Percentiles rank a stretch among this genome's conserved stretches.
Conservation (phyloP, 1,140 invertebrate species). For the Carcinoscorpius rotundicauda region DNA sequence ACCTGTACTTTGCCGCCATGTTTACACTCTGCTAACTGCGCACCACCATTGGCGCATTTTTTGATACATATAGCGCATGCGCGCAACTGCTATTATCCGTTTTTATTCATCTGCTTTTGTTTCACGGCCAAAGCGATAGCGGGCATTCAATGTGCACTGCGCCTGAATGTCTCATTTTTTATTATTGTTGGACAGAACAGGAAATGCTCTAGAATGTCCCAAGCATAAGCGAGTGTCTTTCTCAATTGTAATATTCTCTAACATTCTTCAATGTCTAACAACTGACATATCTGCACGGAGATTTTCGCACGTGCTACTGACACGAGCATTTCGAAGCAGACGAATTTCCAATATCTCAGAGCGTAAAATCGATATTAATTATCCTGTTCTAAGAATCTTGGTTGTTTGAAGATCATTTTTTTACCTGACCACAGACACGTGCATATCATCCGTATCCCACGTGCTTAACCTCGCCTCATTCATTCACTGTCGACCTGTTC, state of each 20-base stretch:
- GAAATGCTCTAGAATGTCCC: background rate
- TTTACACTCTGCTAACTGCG: slow-evolving; percentile 17
- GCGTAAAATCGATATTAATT: slow-evolving; percentile 1
- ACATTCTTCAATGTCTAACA: background rate
- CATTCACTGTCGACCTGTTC: no score
- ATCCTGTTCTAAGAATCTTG: background rate
- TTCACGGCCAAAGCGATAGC: background rate
- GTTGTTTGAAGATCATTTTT: no score
- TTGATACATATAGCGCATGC: background rate
- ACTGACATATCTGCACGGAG: no score
- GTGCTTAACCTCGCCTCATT: no score
- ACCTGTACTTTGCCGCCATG: slow-evolving; percentile 31
- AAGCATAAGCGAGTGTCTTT: background rate
- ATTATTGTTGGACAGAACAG: no score
- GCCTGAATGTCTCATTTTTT: no score
- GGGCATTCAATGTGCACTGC: background rate
- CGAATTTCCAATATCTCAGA: background rate
- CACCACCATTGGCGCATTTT: slow-evolving; percentile 1
- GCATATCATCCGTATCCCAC: no score
- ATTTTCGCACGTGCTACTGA: no score
- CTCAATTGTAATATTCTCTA: background rate
- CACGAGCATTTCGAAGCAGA: background rate
- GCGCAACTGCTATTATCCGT: background rate
- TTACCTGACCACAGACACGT: no score
- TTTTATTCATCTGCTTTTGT: background rate